Evolutionary conservation across 2,113 vertebrate species (phyloP).

Genomic region (Anseranas semipalmata): DNA sequence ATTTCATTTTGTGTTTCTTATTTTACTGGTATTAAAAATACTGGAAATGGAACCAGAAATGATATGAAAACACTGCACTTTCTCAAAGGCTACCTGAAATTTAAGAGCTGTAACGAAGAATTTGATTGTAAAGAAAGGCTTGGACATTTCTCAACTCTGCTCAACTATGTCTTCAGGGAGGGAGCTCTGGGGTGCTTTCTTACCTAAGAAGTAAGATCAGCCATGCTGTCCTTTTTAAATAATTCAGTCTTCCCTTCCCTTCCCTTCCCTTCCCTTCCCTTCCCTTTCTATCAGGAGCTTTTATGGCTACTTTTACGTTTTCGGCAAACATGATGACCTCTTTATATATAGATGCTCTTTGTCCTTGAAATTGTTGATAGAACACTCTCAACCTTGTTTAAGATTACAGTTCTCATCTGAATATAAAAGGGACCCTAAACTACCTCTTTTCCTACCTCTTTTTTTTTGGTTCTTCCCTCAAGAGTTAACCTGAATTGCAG

Average conservation of each 20-base stretch:
- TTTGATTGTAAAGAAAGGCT: not conserved
- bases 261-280: not conserved
- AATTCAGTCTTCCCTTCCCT: fast-evolving
- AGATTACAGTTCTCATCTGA: not conserved
- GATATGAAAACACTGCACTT: not conserved
- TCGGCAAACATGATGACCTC: not conserved
- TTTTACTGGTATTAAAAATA: not conserved
- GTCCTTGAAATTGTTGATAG: not conserved
- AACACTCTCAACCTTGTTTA: not conserved
- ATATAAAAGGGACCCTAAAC: not conserved
- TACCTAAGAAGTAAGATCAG: not conserved
- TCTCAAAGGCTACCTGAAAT: not conserved
- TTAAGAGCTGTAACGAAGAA: not conserved
- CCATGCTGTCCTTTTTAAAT: not conserved
- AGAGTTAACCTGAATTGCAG: not conserved
- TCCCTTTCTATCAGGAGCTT: not conserved
- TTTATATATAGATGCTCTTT: not conserved
- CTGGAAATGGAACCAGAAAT: not conserved
- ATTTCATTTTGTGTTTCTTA: not conserved
- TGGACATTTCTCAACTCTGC: not conserved
- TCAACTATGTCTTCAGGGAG: not conserved
- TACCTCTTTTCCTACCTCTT: not conserved
- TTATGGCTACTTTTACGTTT: not conserved
- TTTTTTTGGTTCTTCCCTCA: not conserved
- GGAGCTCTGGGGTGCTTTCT: not conserved